phyloP scores from a whole-genome alignment of 1,140 invertebrate species.

The Agraylea sexmaculata region DNA sequence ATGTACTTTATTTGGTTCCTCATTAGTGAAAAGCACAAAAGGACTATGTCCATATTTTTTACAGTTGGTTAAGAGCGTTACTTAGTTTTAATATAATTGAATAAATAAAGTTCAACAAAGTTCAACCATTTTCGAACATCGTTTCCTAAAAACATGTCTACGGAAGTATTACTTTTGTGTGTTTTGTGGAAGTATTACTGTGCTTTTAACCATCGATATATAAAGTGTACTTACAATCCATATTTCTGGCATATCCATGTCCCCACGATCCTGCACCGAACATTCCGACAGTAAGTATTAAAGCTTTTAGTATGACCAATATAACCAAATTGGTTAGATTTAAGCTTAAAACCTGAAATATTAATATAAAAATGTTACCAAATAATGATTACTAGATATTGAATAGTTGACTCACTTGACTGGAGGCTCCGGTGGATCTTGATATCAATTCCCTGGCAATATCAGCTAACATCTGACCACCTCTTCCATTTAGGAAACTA shows the following conservation, averaged over 20 bases:
- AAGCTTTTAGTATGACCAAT: conserved; percentile 64
- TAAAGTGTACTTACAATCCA: conserved; percentile 34
- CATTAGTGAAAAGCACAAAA: conserved; percentile 1
- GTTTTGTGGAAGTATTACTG: too few relatives aligned
- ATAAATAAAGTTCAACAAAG: background rate
- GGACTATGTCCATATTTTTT: conserved; percentile 1
- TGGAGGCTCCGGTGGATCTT: conserved; percentile 47
- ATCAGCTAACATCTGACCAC: conserved; percentile 45
- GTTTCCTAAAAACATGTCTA: background rate
- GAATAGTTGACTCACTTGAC: conserved; percentile 43
- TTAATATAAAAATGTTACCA: background rate
- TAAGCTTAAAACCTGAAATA: conserved; percentile 59
- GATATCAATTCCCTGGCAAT: conserved; percentile 54
- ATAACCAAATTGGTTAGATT: conserved; percentile 73
- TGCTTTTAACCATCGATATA: too few relatives aligned
- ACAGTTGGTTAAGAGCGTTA: conserved; percentile 24
- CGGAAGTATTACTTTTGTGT: too few relatives aligned
- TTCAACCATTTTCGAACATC: too few relatives aligned
- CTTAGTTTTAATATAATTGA: background rate
- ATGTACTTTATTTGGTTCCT: background rate
- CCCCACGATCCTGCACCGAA: conserved; percentile 54
- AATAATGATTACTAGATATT: conserved; percentile 4
- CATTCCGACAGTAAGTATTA: conserved; percentile 67
- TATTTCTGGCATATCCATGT: conserved; percentile 42
- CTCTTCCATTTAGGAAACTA: conserved; percentile 37